Evolutionary conservation across 1,140 invertebrate genomes (phyloP).

Genomic region (Anoplolepis gracilipes): DNA sequence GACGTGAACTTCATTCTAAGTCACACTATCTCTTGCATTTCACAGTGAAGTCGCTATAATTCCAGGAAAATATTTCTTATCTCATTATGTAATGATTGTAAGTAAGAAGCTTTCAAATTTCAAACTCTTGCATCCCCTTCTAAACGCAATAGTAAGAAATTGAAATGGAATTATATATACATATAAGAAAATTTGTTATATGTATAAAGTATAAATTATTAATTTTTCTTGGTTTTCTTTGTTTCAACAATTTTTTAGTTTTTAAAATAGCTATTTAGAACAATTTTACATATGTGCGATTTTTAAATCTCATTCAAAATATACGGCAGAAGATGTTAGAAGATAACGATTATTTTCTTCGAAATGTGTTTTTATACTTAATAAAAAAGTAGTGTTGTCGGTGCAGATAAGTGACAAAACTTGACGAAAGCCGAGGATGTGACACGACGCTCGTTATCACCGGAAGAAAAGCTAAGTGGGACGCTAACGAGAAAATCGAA

Average conservation of each 20-base stretch:
- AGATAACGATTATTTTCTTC: neutral
- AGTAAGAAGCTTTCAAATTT: no score
- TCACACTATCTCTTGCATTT: neutral
- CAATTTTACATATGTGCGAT: no score
- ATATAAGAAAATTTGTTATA: neutral
- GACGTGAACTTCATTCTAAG: neutral
- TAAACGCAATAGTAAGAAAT: neutral
- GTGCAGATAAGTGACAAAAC: conserved; percentile 17
- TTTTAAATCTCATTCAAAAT: neutral
- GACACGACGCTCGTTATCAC: conserved; percentile 52
- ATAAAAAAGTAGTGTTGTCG: neutral
- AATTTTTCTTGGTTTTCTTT: no score
- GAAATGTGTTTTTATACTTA: neutral
- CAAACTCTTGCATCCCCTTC: no score
- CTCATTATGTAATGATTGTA: no score
- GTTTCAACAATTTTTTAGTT: neutral
- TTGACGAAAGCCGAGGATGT: conserved; percentile 38
- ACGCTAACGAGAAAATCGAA: conserved; percentile 63
- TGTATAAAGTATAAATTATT: neutral
- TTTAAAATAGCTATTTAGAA: neutral
- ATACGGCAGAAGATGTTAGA: neutral
- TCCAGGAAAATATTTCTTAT: neutral
- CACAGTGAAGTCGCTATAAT: neutral
- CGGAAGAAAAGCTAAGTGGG: conserved; percentile 60
- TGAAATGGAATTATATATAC: neutral